These are phyloP conservation scores for Melangyna quadrimaculata DNA, from an alignment of 2,888 invertebrate species.

Conservation along the genomic window DNA sequence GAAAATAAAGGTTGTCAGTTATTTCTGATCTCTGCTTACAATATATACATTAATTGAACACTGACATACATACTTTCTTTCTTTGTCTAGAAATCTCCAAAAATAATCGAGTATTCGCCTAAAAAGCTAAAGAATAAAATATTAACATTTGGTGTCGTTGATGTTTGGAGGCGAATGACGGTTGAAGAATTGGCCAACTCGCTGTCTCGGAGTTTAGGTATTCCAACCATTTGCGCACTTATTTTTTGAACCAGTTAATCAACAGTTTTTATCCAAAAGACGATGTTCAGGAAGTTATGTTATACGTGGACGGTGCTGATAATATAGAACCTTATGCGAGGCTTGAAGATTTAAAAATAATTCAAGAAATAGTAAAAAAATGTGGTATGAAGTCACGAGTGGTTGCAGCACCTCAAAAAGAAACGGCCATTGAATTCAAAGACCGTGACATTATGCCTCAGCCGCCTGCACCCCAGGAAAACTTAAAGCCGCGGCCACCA, in stretches of 20 bases:
- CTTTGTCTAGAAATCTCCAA: conserved; percentile 80
- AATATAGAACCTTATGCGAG: conserved; percentile 83
- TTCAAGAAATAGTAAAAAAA: conserved; percentile 86
- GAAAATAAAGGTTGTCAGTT: no score
- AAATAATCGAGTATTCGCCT: conserved; percentile 83
- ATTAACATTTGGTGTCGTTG: conserved; percentile 81
- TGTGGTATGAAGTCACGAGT: conserved; percentile 85
- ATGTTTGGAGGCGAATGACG: conserved; percentile 92
- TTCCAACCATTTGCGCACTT: conserved; percentile 74
- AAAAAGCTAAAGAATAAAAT: conserved; percentile 76
- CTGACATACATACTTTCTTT: no score
- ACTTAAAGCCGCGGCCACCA: conserved; percentile 90
- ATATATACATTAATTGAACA: no score
- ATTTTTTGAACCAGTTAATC: not conserved
- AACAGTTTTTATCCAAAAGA: conserved; percentile 80
- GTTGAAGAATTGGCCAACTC: conserved; percentile 87
- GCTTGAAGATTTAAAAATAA: conserved; percentile 85
- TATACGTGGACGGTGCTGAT: conserved; percentile 84
- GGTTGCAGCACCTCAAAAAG: conserved; percentile 81
- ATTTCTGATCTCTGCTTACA: no score
- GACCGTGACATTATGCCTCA: conserved; percentile 83
- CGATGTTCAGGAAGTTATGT: conserved; percentile 86
- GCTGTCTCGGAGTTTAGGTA: conserved; percentile 85
- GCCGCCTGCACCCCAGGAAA: conserved; percentile 85
- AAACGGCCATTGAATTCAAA: conserved; percentile 72